Evolutionary conservation across 2,113 vertebrate species (phyloP).

Genomic region (Notothenia rossii): DNA sequence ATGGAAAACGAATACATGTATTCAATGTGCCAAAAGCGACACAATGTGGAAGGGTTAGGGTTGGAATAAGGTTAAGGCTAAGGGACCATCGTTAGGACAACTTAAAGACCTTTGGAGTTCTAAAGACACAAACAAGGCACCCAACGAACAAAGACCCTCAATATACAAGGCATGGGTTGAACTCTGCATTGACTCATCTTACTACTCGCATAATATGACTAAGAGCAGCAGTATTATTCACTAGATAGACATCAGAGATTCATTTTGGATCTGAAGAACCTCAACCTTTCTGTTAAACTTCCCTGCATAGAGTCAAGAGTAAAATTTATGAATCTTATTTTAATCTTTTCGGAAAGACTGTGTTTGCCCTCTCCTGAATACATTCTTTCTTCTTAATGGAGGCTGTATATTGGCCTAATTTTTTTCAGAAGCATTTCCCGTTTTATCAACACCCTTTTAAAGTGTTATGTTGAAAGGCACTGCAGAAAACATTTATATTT

Average conservation of each 20-base stretch:
- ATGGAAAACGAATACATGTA: no score
- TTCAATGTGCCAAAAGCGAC: no score
- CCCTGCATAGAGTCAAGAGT: neutral
- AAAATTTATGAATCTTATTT: neutral
- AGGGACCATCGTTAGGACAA: neutral
- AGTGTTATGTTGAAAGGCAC: slow-evolving; percentile 31
- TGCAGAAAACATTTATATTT: slow-evolving; percentile 31
- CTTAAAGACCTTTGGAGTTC: neutral
- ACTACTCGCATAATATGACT: neutral
- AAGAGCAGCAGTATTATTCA: neutral
- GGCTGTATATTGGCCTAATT: slow-evolving; percentile 11
- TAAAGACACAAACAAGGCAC: neutral
- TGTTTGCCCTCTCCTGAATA: slow-evolving; percentile 8
- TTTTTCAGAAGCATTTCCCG: slow-evolving; percentile 10
- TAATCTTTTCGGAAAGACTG: neutral
- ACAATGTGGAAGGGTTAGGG: neutral
- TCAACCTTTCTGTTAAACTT: neutral
- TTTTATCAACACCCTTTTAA: slow-evolving; percentile 34
- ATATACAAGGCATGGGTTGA: neutral
- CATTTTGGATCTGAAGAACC: neutral
- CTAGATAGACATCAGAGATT: neutral
- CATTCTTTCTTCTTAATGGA: slow-evolving; percentile 26
- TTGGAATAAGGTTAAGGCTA: neutral
- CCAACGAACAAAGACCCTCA: neutral
- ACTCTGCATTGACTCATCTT: neutral